phyloP scores from a whole-genome alignment of 2,797 vertebrate species.

The Scolopax rusticola region DNA sequence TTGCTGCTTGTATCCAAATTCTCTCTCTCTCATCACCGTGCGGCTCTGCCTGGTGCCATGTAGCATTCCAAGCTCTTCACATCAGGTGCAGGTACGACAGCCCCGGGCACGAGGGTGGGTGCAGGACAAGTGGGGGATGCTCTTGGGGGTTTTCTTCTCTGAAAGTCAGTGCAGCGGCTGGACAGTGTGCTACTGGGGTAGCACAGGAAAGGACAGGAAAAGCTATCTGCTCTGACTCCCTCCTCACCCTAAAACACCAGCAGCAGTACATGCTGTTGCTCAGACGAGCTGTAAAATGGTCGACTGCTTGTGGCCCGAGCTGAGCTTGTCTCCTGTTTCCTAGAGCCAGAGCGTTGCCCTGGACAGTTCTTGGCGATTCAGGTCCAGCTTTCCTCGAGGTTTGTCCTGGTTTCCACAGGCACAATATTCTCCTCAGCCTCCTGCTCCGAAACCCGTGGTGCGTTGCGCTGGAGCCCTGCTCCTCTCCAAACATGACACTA shows the following conservation, averaged over 20 bases:
- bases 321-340: neutral
- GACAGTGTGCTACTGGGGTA: neutral
- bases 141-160: neutral
- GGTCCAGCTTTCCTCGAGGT: neutral
- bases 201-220: neutral
- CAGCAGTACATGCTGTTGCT: neutral
- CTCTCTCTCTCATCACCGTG: neutral
- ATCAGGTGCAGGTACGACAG: neutral
- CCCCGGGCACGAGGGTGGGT: accelerated
- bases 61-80: accelerated
- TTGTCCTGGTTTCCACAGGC: constrained; percentile 36
- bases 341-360: neutral
- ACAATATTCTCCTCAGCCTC: neutral
- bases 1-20: neutral
- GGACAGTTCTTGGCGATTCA: neutral
- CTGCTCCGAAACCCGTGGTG: neutral
- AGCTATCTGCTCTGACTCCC: neutral
- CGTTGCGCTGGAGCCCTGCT: neutral
- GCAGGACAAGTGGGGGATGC: neutral
- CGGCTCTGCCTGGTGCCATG: neutral
- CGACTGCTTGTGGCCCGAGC: accelerated
- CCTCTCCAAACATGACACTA: neutral
- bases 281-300: neutral
- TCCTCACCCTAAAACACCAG: neutral
- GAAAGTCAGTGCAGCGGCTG: accelerated